Conservation (phyloP, 2,113 vertebrate genomes). For the Halcyon senegalensis region DNA sequence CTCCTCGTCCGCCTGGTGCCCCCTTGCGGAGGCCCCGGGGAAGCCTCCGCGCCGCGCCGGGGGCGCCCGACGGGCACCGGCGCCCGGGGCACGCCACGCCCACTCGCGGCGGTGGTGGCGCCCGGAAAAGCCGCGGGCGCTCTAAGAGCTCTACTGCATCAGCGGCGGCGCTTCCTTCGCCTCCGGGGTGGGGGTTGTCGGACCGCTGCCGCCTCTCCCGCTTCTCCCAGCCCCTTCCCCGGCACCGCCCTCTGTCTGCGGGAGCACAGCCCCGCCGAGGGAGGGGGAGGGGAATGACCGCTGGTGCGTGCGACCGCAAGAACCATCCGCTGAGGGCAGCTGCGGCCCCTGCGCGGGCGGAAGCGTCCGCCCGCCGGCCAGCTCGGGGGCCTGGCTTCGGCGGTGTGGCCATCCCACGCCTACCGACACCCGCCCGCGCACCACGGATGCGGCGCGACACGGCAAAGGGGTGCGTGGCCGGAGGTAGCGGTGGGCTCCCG, state of each 20-base stretch:
- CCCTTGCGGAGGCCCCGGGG: not conserved
- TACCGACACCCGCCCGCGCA: not conserved
- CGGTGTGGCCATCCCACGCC: not conserved
- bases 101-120: not conserved
- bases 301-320: not conserved
- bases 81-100: not conserved
- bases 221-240: not conserved
- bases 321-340: not conserved
- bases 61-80: not conserved
- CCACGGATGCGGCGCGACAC: not conserved
- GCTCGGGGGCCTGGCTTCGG: not conserved
- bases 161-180: not conserved
- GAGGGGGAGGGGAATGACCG: not conserved
- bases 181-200: not conserved
- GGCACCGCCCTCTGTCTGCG: not conserved
- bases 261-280: not conserved
- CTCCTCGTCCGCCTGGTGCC: not conserved
- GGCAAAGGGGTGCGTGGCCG: not conserved
- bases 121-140: not conserved
- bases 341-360: not conserved
- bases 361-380: not conserved
- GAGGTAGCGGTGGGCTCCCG: not conserved
- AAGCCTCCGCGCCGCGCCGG: not conserved
- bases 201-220: too few species aligned
- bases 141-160: not conserved